Percentiles rank a stretch among this genome's conserved stretches.
phyloP scores from a whole-genome alignment of 92 coral and sea anemone species.

The Porites cylindrica region DNA sequence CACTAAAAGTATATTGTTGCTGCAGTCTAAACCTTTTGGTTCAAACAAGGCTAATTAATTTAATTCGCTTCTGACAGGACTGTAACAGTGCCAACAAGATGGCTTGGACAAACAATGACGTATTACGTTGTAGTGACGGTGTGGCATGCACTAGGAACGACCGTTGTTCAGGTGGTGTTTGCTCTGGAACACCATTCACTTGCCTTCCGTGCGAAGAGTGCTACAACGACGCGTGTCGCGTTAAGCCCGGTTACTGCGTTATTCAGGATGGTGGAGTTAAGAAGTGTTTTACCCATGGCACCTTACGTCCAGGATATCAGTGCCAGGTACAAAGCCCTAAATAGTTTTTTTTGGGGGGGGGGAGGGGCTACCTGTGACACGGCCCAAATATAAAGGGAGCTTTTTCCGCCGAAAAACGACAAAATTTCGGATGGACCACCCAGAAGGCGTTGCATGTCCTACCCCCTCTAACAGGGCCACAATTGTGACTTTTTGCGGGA shows the following conservation, averaged over 20 bases:
- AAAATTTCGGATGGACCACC: too few relatives aligned
- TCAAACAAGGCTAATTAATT: too few relatives aligned
- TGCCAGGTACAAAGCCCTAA: slow-evolving; percentile 75
- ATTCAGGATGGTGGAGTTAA: slow-evolving; percentile 49
- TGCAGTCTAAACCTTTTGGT: too few relatives aligned
- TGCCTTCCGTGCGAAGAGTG: slow-evolving; percentile 87
- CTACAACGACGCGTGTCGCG: slow-evolving; percentile 67
- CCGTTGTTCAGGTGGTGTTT: slow-evolving; percentile 70
- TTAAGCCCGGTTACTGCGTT: slow-evolving; percentile 79
- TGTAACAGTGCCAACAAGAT: slow-evolving; percentile 62
- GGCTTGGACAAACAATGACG: slow-evolving; percentile 80
- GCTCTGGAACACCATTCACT: slow-evolving; percentile 82
- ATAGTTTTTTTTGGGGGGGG: neutral
- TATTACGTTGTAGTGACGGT: slow-evolving; percentile 73
- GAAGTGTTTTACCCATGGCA: slow-evolving; percentile 70
- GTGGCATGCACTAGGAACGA: slow-evolving; percentile 77
- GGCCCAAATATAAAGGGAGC: too few relatives aligned
- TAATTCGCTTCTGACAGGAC: slow-evolving; percentile 35
- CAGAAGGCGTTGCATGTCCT: too few relatives aligned
- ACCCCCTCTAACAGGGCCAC: too few relatives aligned
- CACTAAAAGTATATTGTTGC: too few relatives aligned
- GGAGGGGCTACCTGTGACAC: too few relatives aligned
- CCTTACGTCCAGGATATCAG: slow-evolving; percentile 75
- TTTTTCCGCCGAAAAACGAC: too few relatives aligned
- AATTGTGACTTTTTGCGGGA: too few relatives aligned